Evolutionary conservation across 2,797 vertebrate genomes (phyloP).

Genomic region (Sebastes hubbsi): DNA sequence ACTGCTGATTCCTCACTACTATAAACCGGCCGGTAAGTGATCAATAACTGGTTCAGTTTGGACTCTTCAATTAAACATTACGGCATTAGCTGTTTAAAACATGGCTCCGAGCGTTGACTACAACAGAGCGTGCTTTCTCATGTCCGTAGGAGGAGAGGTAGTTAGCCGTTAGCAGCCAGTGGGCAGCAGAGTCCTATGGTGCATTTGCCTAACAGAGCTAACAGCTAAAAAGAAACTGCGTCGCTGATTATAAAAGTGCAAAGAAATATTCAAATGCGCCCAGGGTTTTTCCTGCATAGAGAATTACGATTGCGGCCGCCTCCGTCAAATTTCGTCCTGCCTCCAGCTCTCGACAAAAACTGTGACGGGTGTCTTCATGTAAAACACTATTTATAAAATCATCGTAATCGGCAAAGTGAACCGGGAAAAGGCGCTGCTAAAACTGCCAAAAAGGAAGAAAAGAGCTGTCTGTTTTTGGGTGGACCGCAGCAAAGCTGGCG

Average conservation of each 20-base stretch:
- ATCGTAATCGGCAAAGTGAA: too few relatives aligned
- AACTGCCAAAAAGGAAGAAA: neutral
- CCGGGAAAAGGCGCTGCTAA: too few relatives aligned
- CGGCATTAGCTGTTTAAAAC: neutral
- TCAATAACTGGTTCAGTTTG: neutral
- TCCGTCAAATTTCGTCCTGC: too few relatives aligned
- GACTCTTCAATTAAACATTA: neutral
- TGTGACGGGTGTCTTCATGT: too few relatives aligned
- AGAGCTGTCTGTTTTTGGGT: neutral
- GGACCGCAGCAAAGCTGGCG: neutral
- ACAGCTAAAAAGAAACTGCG: neutral
- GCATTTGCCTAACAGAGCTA: too few relatives aligned
- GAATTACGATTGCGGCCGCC: too few relatives aligned
- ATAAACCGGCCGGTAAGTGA: neutral
- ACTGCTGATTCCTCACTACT: neutral
- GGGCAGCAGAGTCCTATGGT: too few relatives aligned
- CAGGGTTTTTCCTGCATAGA: neutral
- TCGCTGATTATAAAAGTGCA: neutral
- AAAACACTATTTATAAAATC: too few relatives aligned
- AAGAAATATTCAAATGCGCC: neutral
- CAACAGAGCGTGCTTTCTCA: neutral
- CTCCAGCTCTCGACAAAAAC: too few relatives aligned
- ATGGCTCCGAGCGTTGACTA: neutral
- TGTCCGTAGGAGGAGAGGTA: too few relatives aligned
- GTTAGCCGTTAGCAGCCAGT: too few relatives aligned